Conservation (phyloP, 2,888 invertebrate genomes). For the Apodemia hepburni region DNA sequence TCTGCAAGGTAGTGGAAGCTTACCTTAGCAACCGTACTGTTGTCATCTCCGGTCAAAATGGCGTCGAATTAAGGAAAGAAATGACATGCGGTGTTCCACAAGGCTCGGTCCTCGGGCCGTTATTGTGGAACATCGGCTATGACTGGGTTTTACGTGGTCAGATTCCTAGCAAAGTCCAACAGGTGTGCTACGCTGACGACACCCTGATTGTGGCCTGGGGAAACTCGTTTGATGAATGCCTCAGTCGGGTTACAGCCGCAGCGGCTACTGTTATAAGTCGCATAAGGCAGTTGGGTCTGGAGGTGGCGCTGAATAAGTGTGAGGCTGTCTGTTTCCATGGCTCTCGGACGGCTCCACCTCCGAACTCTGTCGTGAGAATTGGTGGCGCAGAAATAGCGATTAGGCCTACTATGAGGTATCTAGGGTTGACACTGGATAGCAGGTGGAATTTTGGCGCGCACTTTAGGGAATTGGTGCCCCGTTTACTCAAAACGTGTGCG, state of each 20-base stretch:
- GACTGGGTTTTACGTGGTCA: not conserved
- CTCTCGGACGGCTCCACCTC: not conserved
- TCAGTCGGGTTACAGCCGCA: conserved; percentile 18
- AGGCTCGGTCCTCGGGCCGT: not conserved
- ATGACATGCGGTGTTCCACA: not conserved
- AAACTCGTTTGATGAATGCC: conserved; percentile 14
- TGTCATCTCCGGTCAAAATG: not conserved
- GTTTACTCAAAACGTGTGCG: not conserved
- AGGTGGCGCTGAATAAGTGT: conserved; percentile 9
- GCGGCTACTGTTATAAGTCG: not conserved
- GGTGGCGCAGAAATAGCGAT: not conserved
- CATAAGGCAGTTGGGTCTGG: not conserved
- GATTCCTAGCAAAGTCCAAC: not conserved
- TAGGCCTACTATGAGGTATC: not conserved
- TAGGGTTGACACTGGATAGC: not conserved
- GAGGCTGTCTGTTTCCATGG: not conserved
- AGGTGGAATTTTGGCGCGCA: not conserved
- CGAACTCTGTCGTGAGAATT: not conserved
- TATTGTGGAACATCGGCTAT: conserved; percentile 2
- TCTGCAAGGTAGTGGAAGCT: not conserved
- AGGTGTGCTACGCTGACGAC: conserved; percentile 16
- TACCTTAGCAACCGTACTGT: not conserved
- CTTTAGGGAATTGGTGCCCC: not conserved
- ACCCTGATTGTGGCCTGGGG: not conserved
- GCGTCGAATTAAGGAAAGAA: not conserved